Base-by-base conservation (phyloP, 2,797 vertebrate species). In the Myotis planiceps region DNA sequence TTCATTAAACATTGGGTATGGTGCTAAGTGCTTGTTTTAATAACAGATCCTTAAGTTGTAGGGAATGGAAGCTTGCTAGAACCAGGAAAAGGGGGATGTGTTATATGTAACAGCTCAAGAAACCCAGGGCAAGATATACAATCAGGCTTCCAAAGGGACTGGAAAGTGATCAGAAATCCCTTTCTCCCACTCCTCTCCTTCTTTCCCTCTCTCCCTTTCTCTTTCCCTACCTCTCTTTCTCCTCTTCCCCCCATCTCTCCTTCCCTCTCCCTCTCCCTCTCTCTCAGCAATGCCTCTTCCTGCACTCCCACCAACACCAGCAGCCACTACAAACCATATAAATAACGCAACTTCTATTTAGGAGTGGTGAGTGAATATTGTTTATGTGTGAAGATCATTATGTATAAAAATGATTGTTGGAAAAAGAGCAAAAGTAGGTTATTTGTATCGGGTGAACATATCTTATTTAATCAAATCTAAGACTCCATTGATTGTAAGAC, bases 401-500 rank as follows among this genome's bases (percentile, higher is more conserved):
- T 14, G 18, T 53, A 91, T 71, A 68, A 90, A 92, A 90, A 63
- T 65, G 7, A 66, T 63, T 65, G 32, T 25, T 83, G 19, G 27
- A 4, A 47, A 87, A 92, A 92, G 18, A 92, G 29, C 32, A 79
- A 92, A 86, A 37, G 12, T 51, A 34, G 63, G 42, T 66, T 69
- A 78, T 88, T 66, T 87, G 37, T 53, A 81, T n/a, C 63, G 71
- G 7, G 6, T 42, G 94, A 92, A 83, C 39, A 93, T 29, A 76
- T 12, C 16, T 7, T 58, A 68, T 55, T 90, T 90, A 88, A 90
- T 63, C 53, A 96, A 90, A n/a, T 51, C 85, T 82, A 88, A 85
- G 58, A 69, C 23, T 88, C 49, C 45, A 25, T 0, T 72, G 23
- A 78, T 45, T 45, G 14, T 65, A 39, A 88, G 42, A 34, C 21